Percentiles rank a stretch among this genome's conserved stretches.
Evolutionary conservation across 2,888 invertebrate species (phyloP).

Genomic region (Aphrophora alni): DNA sequence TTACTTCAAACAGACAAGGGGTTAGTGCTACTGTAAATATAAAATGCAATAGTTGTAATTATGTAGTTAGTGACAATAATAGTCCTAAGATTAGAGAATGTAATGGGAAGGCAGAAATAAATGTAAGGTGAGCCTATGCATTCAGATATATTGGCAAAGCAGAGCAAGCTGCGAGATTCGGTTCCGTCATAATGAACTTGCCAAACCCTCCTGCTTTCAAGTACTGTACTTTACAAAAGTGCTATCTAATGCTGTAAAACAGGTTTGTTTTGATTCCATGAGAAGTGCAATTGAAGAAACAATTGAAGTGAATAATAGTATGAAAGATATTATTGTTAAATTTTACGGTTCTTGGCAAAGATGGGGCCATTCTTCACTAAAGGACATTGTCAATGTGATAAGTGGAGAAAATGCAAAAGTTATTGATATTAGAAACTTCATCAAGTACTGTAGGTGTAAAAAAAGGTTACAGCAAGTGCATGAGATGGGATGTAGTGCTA

Average conservation of each 20-base stretch:
- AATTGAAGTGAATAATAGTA: neutral
- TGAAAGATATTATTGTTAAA: neutral
- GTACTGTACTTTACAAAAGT: conserved; percentile 23
- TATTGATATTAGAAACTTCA: neutral
- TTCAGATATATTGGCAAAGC: conserved; percentile 24
- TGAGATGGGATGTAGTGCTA: conserved; percentile 37
- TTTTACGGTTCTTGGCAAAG: neutral
- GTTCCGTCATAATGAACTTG: conserved; percentile 34
- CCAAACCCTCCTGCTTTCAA: conserved; percentile 22
- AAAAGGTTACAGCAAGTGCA: conserved; percentile 13
- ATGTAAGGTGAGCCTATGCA: conserved; percentile 23
- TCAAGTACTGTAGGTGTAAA: conserved; percentile 24
- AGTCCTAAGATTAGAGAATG: neutral
- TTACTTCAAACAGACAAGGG: neutral
- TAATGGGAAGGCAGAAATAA: conserved; percentile 8
- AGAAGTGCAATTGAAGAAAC: neutral
- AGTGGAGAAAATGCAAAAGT: conserved; percentile 19
- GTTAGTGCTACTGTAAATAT: conserved; percentile 9
- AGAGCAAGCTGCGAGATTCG: neutral
- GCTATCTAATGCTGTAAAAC: conserved; percentile 2
- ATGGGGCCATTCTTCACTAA: conserved; percentile 12
- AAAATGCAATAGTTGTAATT: conserved; percentile 9
- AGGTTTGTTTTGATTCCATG: conserved; percentile 13
- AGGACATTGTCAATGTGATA: conserved; percentile 6
- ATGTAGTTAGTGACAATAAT: neutral